These are phyloP conservation scores for Oplegnathus fasciatus DNA, from an alignment of 2,113 vertebrate genomes.

Conservation along the genomic window DNA sequence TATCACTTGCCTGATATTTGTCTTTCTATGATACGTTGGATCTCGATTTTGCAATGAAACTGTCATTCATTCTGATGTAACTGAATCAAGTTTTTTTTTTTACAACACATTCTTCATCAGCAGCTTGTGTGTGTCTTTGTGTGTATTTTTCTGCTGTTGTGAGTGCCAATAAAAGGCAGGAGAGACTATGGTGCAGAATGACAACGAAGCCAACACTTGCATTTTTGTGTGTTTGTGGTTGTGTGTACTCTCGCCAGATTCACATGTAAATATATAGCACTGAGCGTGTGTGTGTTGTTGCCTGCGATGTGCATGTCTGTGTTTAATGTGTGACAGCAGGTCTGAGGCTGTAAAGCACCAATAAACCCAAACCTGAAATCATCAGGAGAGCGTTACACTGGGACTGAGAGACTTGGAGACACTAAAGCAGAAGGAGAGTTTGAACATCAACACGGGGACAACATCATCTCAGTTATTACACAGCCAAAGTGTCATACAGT, in stretches of 20 bases:
- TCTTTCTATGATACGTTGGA: not conserved
- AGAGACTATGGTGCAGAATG: constrained; percentile 32
- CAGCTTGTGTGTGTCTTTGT: not conserved
- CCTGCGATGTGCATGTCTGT: constrained; percentile 29
- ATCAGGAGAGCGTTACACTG: constrained; percentile 58
- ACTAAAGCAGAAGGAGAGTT: constrained; percentile 51
- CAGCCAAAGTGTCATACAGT: not conserved
- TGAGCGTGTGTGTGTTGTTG: constrained; percentile 34
- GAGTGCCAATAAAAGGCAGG: constrained; percentile 12
- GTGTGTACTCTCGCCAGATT: not conserved
- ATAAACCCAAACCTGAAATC: constrained; percentile 78
- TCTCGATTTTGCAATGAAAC: not conserved
- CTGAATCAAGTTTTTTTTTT: constrained; percentile 5
- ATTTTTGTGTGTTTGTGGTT: not conserved
- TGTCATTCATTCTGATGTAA: not conserved
- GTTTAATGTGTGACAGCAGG: constrained; percentile 80
- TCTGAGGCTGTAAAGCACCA: constrained; percentile 75
- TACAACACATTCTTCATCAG: not conserved
- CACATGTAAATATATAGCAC: constrained; percentile 27
- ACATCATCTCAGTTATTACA: constrained; percentile 30
- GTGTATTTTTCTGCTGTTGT: not conserved
- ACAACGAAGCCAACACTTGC: constrained; percentile 24
- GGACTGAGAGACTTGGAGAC: constrained; percentile 46
- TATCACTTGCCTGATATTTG: not conserved
- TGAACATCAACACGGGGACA: constrained; percentile 28